phyloP scores from a whole-genome alignment of 2,797 vertebrate genomes.

The Sebastes steindachneri region DNA sequence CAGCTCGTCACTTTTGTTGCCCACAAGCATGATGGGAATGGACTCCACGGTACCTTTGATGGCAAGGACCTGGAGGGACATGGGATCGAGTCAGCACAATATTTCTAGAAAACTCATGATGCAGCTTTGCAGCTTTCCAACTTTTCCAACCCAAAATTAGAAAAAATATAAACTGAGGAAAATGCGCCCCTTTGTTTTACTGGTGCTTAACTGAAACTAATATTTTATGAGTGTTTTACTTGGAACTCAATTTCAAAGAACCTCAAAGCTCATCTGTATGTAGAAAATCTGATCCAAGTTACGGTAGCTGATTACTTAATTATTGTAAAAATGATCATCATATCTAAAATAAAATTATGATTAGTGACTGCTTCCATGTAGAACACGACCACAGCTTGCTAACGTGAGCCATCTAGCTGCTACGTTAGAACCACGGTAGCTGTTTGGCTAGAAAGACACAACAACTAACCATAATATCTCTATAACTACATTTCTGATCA shows the following conservation, averaged over 20 bases:
- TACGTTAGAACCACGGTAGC: too few species aligned
- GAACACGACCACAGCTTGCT: too few species aligned
- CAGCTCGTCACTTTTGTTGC: slow-evolving; percentile 94
- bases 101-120: not conserved
- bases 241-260: not conserved
- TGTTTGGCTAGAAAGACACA: too few species aligned
- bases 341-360: not conserved
- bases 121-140: not conserved
- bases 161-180: not conserved
- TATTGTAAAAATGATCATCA: not conserved
- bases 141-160: not conserved
- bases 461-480: too few species aligned
- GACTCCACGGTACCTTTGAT: slow-evolving; percentile 94
- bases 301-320: not conserved
- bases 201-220: not conserved
- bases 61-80: slow-evolving; percentile 82
- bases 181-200: not conserved
- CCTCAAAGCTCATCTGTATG: not conserved
- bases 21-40: slow-evolving; percentile 96
- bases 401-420: too few species aligned
- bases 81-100: not conserved
- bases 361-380: not conserved
- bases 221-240: not conserved
- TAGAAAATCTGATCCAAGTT: not conserved
- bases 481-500: too few species aligned